phyloP scores from a whole-genome alignment of 37 sponge, comb jelly and placozoan species.

The Geodia barretti region DNA sequence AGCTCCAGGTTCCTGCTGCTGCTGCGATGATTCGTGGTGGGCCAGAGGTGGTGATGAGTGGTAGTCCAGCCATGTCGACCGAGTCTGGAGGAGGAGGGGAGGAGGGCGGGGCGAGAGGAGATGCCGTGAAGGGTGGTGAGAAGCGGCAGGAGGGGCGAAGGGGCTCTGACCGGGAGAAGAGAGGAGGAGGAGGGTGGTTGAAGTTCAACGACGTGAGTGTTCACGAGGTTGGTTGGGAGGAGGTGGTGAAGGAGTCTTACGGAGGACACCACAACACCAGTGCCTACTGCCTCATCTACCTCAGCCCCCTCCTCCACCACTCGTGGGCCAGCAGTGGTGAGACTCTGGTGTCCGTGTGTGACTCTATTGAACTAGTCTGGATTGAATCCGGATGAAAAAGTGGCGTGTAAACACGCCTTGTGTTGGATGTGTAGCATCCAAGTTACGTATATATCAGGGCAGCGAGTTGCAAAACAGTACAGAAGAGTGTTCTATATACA shows the following conservation, averaged over 20 bases:
- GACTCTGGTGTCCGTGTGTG: too few relatives aligned
- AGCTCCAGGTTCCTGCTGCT: neutral
- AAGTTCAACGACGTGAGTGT: constrained; percentile 86
- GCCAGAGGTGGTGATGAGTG: neutral
- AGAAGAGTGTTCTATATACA: too few relatives aligned
- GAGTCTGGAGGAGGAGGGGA: neutral
- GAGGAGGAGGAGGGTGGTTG: constrained; percentile 49
- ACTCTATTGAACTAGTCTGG: too few relatives aligned
- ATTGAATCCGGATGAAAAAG: too few relatives aligned
- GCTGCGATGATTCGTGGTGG: neutral
- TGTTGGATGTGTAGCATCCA: too few relatives aligned
- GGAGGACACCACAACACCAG: constrained; percentile 70
- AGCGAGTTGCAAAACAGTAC: too few relatives aligned
- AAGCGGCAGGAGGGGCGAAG: neutral
- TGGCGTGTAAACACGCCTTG: too few relatives aligned
- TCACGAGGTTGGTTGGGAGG: constrained; percentile 68
- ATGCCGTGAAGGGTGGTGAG: constrained; percentile 1
- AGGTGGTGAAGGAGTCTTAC: constrained; percentile 66
- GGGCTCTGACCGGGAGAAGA: neutral
- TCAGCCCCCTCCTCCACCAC: constrained; percentile 29
- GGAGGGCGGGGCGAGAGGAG: neutral
- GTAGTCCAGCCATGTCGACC: neutral
- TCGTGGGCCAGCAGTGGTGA: constrained; percentile 42
- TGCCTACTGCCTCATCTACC: constrained; percentile 82
- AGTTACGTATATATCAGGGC: too few relatives aligned